Conservation (phyloP, 2,797 vertebrate species). For the Poecilia gillii region DNA sequence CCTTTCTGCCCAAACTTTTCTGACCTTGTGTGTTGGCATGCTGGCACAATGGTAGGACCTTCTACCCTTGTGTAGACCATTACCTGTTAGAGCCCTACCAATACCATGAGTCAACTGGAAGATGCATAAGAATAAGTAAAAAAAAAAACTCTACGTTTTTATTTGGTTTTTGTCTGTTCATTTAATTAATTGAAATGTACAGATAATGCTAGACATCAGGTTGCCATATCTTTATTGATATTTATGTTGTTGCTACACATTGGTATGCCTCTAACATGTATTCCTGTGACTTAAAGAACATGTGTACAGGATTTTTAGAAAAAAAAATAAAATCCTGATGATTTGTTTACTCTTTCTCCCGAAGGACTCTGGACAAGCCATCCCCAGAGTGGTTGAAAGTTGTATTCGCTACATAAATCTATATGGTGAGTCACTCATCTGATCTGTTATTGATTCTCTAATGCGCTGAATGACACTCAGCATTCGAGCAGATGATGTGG, state of each 20-base stretch:
- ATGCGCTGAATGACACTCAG: slow-evolving; percentile 16
- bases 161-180: background rate
- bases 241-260: background rate
- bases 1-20: slow-evolving; percentile 10
- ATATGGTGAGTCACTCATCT: slow-evolving; percentile 86
- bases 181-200: background rate
- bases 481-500: slow-evolving; percentile 8
- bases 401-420: slow-evolving; percentile 98
- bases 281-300: background rate
- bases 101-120: background rate
- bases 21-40: slow-evolving; percentile 48
- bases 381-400: slow-evolving; percentile 97
- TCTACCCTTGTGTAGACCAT: slow-evolving; percentile 1
- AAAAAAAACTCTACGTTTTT: fast-evolving
- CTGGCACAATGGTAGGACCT: background rate
- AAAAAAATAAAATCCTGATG: background rate
- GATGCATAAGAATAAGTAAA: background rate
- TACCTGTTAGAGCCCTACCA: slow-evolving; percentile 23
- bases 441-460: slow-evolving; percentile 2
- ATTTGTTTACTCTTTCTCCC: slow-evolving; percentile 31
- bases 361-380: slow-evolving; percentile 95
- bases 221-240: background rate
- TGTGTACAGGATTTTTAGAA: slow-evolving; percentile 16
- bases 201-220: background rate
- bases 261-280: slow-evolving; percentile 34